Evolutionary conservation across 2,888 invertebrate genomes (phyloP).

Genomic region (Tenthredo distinguenda): DNA sequence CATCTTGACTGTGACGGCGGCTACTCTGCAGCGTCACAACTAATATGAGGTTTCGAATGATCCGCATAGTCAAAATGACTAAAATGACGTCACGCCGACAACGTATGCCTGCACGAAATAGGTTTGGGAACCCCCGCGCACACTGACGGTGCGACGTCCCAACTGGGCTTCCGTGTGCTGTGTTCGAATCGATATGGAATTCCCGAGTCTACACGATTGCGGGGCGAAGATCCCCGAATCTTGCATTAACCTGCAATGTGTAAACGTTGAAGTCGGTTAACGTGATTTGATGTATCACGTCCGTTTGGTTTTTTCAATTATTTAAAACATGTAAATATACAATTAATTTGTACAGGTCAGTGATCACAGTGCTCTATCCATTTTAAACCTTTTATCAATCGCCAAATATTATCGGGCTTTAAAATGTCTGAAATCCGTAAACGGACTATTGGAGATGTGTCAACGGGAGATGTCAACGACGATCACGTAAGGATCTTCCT

Average conservation of each 20-base stretch:
- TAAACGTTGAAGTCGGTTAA: slow-evolving; percentile 16
- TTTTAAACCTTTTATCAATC: slow-evolving; percentile 54
- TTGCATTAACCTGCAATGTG: slow-evolving; percentile 41
- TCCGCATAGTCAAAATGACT: no score
- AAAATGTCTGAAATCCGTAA: slow-evolving; percentile 75
- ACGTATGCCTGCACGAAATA: no score
- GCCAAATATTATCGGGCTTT: slow-evolving; percentile 6
- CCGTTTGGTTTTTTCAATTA: slow-evolving; percentile 65
- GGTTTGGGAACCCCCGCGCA: no score
- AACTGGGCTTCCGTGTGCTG: background rate
- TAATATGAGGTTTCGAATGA: no score
- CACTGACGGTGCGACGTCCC: no score
- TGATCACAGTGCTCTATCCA: slow-evolving; percentile 62
- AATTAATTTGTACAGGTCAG: slow-evolving; percentile 60
- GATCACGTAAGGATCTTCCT: slow-evolving; percentile 69
- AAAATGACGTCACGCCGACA: no score
- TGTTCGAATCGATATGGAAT: slow-evolving; percentile 31
- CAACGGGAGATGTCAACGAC: slow-evolving; percentile 69
- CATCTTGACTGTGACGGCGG: no score
- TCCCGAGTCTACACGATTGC: slow-evolving; percentile 10
- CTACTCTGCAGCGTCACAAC: no score
- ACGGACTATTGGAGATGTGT: slow-evolving; percentile 70
- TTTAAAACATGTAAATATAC: slow-evolving; percentile 73
- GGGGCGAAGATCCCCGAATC: slow-evolving; percentile 33
- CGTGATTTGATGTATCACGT: slow-evolving; percentile 62